Evolutionary conservation across 1,140 invertebrate species (phyloP).

Genomic region (Chrysoperla carnea): DNA sequence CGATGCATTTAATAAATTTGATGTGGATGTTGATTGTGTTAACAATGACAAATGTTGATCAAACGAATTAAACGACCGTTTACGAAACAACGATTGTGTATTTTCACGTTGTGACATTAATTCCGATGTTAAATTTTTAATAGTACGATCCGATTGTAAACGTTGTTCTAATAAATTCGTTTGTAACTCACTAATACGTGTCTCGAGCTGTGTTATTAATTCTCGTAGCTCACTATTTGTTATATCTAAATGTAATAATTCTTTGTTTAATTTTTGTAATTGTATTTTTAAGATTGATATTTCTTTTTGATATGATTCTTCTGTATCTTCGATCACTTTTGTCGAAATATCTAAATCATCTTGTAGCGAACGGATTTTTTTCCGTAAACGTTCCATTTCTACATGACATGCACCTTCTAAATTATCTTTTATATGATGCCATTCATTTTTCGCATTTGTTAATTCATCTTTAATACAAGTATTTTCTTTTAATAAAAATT

Average conservation of each 20-base stretch:
- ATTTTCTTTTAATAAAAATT: not conserved
- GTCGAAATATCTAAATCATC: constrained; percentile 16
- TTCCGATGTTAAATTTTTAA: not conserved
- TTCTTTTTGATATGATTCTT: constrained; percentile 24
- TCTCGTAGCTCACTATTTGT: constrained; percentile 37
- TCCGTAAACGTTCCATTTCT: constrained; percentile 16
- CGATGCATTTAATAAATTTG: no score
- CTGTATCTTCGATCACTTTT: constrained; percentile 25
- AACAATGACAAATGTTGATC: no score
- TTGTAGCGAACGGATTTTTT: constrained; percentile 9
- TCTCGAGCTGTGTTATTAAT: constrained; percentile 26
- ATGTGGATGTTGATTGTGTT: no score
- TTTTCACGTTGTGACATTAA: not conserved
- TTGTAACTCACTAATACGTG: constrained; percentile 14
- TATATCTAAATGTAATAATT: constrained; percentile 32
- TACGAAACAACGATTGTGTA: not conserved
- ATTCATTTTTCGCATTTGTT: constrained; percentile 17
- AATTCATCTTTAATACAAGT: constrained; percentile 23
- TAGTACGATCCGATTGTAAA: not conserved
- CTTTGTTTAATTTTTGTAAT: constrained; percentile 27
- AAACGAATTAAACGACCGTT: not conserved
- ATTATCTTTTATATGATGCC: constrained; percentile 9
- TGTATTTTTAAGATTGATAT: constrained; percentile 27
- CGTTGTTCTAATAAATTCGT: not conserved
- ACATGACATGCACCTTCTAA: constrained; percentile 11